A percentile compares a stretch with the other conserved stretches of the same genome.
phyloP scores from a whole-genome alignment of 1,140 invertebrate genomes.

The Drosophila sproati region DNA sequence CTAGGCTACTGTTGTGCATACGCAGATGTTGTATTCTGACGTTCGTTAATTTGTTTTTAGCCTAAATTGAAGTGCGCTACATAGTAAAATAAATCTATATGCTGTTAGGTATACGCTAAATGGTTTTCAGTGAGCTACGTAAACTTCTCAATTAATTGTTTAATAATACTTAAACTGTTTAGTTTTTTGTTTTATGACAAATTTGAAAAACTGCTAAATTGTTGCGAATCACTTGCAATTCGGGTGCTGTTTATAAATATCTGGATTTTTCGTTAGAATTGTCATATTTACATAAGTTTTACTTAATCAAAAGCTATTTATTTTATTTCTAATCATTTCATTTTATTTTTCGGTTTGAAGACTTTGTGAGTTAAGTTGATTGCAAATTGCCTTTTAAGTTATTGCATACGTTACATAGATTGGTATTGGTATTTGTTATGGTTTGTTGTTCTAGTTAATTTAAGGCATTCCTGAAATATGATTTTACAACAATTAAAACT shows the following conservation, averaged over 20 bases:
- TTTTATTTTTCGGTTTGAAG: conserved; percentile 21
- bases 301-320: background rate
- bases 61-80: conserved; percentile 37
- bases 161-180: conserved; percentile 68
- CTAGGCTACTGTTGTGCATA: conserved; percentile 42
- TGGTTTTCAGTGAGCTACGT: conserved; percentile 52
- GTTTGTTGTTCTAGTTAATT: conserved; percentile 22
- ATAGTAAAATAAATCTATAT: conserved; percentile 14
- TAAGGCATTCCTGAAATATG: conserved; percentile 29
- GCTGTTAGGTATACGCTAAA: conserved; percentile 32
- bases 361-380: conserved; percentile 46
- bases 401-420: conserved; percentile 74
- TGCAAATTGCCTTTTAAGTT: conserved; percentile 57
- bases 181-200: conserved; percentile 26
- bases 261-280: background rate
- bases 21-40: conserved; percentile 17
- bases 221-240: conserved; percentile 32
- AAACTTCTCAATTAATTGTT: conserved; percentile 28
- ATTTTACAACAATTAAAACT: conserved; percentile 52
- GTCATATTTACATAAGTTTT: conserved; percentile 4
- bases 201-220: conserved; percentile 37
- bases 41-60: conserved; percentile 27
- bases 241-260: conserved; percentile 12
- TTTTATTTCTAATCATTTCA: background rate
- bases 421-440: conserved; percentile 41